Base-by-base conservation (phyloP, 1,140 invertebrate species). In the Platorchestia sp. region DNA sequence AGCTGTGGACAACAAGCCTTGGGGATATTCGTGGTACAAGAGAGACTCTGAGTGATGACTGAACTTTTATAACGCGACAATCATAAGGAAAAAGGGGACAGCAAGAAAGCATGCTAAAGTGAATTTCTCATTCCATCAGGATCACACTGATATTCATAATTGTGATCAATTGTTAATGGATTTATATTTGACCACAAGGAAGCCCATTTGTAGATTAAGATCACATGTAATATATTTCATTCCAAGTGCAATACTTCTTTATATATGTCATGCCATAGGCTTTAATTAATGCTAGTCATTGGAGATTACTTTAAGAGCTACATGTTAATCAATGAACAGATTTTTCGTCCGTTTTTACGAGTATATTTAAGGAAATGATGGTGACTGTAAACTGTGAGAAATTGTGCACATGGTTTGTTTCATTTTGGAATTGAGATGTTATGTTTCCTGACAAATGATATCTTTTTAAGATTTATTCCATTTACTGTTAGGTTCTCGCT, bases 161-260 rank as follows among this genome's bases (percentile, higher is more conserved):
- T 75, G 59, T 75, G 59, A 75, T 75, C 59, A 3, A 22, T 41
- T 89, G 87, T 89, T 89, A 16, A 89, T 16, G 87, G 43, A 89
- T 89, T 89, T 44, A 10, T 89, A 89, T 42, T 89, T 27, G 87
- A 89, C 87, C 87, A 89, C 87, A 89, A 89, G 36, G 91, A 45
- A 47, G 45, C 43, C 45, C 41, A 45, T 93, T 93, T 45, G 19
- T 93, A 93, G 40, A 3, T 44, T 93, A 93, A 93, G 91, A 36
- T 47, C 91, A 93, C 91, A 45, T 93, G 91, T 93, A 93, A 93
- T 45, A 93, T 45, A 93, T 93, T 93, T 93, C 91, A 93, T 93
- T 93, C 91, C 91, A 93, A 93, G 91, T 93, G 91, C 91, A 93
- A 93, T 93, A 93, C 45, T 93, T 93, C 91, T 93, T 93, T 93